These are phyloP conservation scores for Globicephala melas DNA, from an alignment of 2,113 vertebrate genomes.

Conservation along the genomic window DNA sequence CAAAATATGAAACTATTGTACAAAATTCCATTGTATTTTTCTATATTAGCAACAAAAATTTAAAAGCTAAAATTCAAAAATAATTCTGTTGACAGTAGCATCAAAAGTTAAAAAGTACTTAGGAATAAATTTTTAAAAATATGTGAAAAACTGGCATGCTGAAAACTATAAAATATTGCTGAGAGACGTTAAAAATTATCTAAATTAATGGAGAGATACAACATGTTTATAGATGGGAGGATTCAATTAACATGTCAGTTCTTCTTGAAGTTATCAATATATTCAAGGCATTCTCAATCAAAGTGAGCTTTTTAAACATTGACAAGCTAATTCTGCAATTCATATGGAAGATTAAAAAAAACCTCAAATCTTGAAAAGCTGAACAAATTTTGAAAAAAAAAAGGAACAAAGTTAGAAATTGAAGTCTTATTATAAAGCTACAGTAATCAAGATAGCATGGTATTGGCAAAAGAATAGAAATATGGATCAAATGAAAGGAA, in stretches of 20 bases:
- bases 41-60: background rate
- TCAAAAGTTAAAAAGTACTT: background rate
- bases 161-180: slow-evolving; percentile 8
- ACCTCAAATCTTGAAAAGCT: background rate
- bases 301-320: background rate
- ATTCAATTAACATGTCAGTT: background rate
- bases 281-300: background rate
- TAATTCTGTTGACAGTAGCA: background rate
- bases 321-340: background rate
- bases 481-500: background rate
- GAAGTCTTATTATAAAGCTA: background rate
- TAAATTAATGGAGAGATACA: background rate
- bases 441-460: background rate
- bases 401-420: background rate
- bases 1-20: background rate
- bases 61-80: background rate
- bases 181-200: background rate
- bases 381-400: background rate
- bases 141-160: background rate
- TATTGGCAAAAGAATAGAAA: background rate
- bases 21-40: background rate
- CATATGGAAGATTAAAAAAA: background rate
- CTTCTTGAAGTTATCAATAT: background rate
- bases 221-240: background rate
- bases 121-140: background rate